Evolutionary conservation across 2,888 invertebrate species (phyloP), one percentile per base, ranked within the genome.

Genomic region (Incurvaria masculella): DNA sequence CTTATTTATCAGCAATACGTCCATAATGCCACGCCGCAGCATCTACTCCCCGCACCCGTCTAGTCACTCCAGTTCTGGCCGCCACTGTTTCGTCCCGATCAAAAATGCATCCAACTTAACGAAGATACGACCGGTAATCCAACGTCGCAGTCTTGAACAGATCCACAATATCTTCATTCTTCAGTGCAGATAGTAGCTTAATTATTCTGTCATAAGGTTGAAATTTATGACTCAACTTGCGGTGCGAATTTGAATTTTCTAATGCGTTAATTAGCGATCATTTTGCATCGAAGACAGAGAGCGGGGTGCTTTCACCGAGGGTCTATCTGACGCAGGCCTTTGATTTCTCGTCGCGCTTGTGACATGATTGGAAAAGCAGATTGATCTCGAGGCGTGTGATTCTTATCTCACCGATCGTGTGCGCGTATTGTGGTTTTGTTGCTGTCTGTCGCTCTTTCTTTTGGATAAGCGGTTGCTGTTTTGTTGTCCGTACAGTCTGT

Each of bases 341-440:
- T 33, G 14, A 33, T 33, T 33, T 33, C 33, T 33, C 33, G 33
- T 33, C 33, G 33, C 33, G 33, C 33, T 33, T 33, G 33, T 33
- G 45, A 55, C 59, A 55, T 63, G 63, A 65, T 63, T 60, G 63
- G 64, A 64, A 62, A 57, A 48, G 44, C 59, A 62, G 70, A 73
- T 72, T 60, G 57, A 61, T 68, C 72, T 73, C 74, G 65, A 55
- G 48, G 62, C 64, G 60, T 67, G 66, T 61, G 74, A 74, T 72
- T 63, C 65, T 66, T 70, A 75, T 74, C 73, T 33, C 33, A n/a
- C 33, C 33, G 14, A 33, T 33, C 33, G 33, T 33, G 33, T 33
- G 23, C 23, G 5, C 10, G 33, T 33, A 33, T 33, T 33, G 33
- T 33, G 33, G 8, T 33, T 33, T 33, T 33, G 14, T 33, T 33